Conservation (phyloP, 2,888 invertebrate species). For the Eupithecia abbreviata region DNA sequence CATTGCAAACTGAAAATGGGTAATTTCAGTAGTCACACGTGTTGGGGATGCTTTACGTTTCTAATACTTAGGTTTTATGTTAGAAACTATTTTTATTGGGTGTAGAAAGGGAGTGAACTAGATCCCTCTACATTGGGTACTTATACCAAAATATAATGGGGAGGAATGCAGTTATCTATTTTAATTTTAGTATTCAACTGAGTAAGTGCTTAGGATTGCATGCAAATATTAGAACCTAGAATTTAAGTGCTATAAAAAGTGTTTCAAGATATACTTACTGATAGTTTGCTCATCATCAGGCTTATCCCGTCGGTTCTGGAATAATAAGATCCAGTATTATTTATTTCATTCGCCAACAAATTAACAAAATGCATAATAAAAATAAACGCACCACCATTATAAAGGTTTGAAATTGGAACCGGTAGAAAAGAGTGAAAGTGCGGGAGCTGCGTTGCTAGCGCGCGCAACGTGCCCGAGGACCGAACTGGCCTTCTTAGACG, state of each 20-base stretch:
- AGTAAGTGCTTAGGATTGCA: background rate
- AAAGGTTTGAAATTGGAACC: conserved; percentile 48
- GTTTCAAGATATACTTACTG: conserved; percentile 64
- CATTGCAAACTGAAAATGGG: conserved; percentile 17
- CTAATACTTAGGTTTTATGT: background rate
- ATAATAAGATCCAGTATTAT: conserved; percentile 41
- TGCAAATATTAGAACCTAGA: no score
- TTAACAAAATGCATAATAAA: conserved; percentile 24
- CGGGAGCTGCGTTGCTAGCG: conserved; percentile 54
- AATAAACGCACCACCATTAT: conserved; percentile 68
- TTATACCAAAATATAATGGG: background rate
- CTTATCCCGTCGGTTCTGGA: conserved; percentile 66
- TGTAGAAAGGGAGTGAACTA: background rate
- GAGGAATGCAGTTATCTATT: background rate
- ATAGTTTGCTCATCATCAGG: conserved; percentile 80
- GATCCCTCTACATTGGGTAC: no score
- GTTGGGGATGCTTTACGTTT: conserved; percentile 17
- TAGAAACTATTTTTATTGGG: background rate
- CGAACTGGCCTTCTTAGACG: conserved; percentile 65
- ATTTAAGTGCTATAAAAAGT: background rate
- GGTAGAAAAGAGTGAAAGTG: conserved; percentile 45
- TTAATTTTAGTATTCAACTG: background rate
- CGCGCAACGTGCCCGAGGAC: conserved; percentile 60
- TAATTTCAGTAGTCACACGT: conserved; percentile 11
- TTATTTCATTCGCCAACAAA: conserved; percentile 10